Evolutionary conservation across 2,113 vertebrate genomes (phyloP).

Genomic region (Saguinus imperator): DNA sequence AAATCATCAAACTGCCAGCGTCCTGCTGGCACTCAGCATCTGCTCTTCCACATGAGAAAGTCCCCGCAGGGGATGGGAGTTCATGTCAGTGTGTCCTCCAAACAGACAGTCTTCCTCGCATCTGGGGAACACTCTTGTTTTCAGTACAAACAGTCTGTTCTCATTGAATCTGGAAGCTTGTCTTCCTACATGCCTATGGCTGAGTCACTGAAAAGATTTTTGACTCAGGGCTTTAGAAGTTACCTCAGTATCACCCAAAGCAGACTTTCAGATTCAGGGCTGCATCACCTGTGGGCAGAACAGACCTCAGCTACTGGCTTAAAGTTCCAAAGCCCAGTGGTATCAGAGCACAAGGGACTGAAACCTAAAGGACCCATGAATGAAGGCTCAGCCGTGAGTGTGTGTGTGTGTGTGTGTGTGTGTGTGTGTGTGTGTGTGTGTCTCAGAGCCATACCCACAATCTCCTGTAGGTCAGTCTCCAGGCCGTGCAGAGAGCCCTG

Average conservation of each 20-base stretch:
- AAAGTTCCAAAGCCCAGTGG: neutral
- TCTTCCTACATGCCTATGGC: neutral
- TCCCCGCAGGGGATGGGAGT: neutral
- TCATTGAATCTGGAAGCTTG: neutral
- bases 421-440: neutral
- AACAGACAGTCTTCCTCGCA: neutral
- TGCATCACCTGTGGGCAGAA: neutral
- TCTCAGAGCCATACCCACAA: neutral
- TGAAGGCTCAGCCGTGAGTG: neutral
- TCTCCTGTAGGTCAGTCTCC: neutral
- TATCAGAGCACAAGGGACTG: neutral
- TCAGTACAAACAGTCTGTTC: neutral
- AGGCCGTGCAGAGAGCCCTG: neutral
- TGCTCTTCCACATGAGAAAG: conserved; percentile 64
- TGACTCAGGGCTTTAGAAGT: neutral
- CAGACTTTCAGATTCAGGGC: neutral
- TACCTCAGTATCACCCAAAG: neutral
- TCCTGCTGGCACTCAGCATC: conserved; percentile 10
- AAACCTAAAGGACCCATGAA: neutral
- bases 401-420: no score
- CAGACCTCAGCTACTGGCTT: neutral
- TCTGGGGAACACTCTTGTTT: neutral
- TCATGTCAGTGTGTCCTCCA: neutral
- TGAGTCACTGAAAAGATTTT: neutral
- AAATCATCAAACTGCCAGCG: neutral